These are phyloP conservation scores for Bombus terrestris DNA, from an alignment of 1,140 invertebrate species.

Conservation along the genomic window DNA sequence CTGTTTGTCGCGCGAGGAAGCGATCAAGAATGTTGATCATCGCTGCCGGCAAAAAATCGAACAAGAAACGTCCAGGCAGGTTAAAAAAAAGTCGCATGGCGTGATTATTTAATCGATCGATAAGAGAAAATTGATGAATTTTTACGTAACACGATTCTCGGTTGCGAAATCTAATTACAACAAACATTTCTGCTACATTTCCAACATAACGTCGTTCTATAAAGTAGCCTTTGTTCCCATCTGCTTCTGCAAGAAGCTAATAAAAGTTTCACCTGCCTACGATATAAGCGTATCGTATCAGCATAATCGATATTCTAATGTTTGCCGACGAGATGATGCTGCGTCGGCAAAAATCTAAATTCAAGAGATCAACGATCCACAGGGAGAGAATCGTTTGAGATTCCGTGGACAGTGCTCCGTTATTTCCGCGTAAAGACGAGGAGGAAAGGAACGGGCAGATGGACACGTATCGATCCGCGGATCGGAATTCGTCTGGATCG, in stretches of 20 bases:
- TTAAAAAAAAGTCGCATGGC: neutral
- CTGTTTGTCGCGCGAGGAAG: neutral
- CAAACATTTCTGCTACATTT: neutral
- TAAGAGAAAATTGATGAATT: neutral
- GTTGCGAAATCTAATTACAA: neutral
- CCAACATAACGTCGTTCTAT: no score
- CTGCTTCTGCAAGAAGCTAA: neutral
- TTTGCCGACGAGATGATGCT: neutral
- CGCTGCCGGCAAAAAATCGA: neutral
- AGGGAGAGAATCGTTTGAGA: constrained; percentile 52
- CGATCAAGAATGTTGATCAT: neutral
- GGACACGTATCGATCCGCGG: constrained; percentile 34
- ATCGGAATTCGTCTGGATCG: constrained; percentile 52
- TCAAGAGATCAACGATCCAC: constrained; percentile 36
- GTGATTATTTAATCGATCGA: neutral
- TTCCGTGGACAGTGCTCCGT: constrained; percentile 60
- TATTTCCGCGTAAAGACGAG: constrained; percentile 56
- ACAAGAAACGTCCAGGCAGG: neutral
- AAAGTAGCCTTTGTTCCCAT: no score
- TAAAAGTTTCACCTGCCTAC: neutral
- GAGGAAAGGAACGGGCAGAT: constrained; percentile 30
- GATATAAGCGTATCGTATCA: neutral
- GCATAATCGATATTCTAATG: constrained; percentile 36
- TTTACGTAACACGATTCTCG: neutral
- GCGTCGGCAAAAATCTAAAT: constrained; percentile 14